Percentiles rank a stretch among this genome's conserved stretches.
phyloP scores from a whole-genome alignment of 92 coral and sea anemone species.

The Parazoanthus swiftii region DNA sequence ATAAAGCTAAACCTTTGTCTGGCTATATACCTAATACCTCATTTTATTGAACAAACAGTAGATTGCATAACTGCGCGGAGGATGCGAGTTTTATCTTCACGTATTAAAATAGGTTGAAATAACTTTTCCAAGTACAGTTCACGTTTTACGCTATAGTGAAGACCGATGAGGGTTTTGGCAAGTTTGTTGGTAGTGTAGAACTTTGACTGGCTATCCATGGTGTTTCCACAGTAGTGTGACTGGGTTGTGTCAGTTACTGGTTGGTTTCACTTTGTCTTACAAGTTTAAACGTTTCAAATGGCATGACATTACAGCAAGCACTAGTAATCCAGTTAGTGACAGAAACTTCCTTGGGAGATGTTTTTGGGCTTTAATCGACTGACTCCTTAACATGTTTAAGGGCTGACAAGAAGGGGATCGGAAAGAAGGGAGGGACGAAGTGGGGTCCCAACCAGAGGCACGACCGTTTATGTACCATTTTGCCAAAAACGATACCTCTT shows the following conservation, averaged over 20 bases:
- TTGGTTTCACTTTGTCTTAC: not conserved
- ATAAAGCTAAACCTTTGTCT: too few species aligned
- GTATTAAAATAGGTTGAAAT: too few species aligned
- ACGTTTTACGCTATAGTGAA: not conserved
- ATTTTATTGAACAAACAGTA: too few species aligned
- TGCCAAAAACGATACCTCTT: too few species aligned
- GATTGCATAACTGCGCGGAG: too few species aligned
- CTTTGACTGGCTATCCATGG: conserved; percentile 3
- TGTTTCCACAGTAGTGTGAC: conserved; percentile 32
- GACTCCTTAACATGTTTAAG: not conserved
- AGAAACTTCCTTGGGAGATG: not conserved
- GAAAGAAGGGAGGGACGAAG: too few species aligned
- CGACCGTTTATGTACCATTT: too few species aligned
- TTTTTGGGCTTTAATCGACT: not conserved
- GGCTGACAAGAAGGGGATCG: too few species aligned
- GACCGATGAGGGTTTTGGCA: not conserved
- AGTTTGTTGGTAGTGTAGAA: conserved; percentile 22
- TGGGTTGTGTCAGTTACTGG: not conserved
- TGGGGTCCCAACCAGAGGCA: too few species aligned
- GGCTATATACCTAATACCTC: too few species aligned
- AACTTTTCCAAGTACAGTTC: not conserved
- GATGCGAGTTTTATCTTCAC: too few species aligned
- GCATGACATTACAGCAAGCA: conserved; percentile 40
- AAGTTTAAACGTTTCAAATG: not conserved
- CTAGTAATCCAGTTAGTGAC: conserved; percentile 7